Conservation (phyloP, 2,888 invertebrate species). For the Drosophila pullipes region DNA sequence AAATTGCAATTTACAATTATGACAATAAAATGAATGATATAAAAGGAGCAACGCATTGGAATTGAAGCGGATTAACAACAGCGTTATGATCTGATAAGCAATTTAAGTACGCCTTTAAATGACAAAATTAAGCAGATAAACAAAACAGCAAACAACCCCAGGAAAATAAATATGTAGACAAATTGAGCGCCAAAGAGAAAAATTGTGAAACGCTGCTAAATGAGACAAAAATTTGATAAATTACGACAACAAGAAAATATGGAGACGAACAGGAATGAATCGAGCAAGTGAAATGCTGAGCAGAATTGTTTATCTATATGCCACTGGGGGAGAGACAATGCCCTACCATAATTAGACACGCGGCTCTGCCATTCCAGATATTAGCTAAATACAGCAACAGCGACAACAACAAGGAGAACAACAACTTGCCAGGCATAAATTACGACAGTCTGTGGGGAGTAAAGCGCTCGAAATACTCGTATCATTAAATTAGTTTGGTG, state of each 20-base stretch:
- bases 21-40: conserved; percentile 63
- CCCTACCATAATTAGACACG: conserved; percentile 71
- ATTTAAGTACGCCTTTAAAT: conserved; percentile 53
- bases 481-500: conserved; percentile 76
- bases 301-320: conserved; percentile 51
- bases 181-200: conserved; percentile 57
- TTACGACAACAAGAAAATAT: conserved; percentile 26
- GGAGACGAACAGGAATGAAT: conserved; percentile 22
- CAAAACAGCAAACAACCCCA: conserved; percentile 18
- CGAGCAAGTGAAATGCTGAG: conserved; percentile 26
- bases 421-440: conserved; percentile 44
- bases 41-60: conserved; percentile 45
- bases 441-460: conserved; percentile 50
- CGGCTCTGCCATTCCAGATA: conserved; percentile 46
- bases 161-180: conserved; percentile 20
- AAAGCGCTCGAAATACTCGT: conserved; percentile 48
- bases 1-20: conserved; percentile 84
- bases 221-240: conserved; percentile 79
- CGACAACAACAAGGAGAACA: not conserved
- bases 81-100: conserved; percentile 45
- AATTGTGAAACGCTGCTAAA: conserved; percentile 50
- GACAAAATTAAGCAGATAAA: conserved; percentile 43
- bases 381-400: conserved; percentile 39
- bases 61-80: conserved; percentile 42
- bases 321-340: conserved; percentile 29